These are phyloP conservation scores for Lampris incognitus DNA, from an alignment of 2,113 vertebrate species.

Conservation along the genomic window DNA sequence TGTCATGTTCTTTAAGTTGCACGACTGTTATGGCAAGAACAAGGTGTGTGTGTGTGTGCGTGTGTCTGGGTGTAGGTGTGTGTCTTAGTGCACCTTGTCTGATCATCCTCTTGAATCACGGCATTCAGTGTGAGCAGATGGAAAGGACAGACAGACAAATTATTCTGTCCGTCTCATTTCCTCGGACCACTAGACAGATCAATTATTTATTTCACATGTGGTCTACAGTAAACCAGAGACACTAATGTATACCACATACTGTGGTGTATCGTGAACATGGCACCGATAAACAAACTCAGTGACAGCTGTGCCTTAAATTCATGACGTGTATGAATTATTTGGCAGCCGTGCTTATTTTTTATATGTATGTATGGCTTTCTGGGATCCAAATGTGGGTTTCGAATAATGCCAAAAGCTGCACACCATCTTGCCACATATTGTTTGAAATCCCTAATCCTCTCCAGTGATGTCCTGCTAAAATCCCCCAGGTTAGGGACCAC, in stretches of 20 bases:
- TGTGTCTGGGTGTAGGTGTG: conserved; percentile 7
- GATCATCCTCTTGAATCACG: conserved; percentile 42
- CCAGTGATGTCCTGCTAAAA: conserved; percentile 47
- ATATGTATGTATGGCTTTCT: neutral
- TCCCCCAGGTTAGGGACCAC: conserved; percentile 66
- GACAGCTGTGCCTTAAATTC: neutral
- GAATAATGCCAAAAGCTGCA: conserved; percentile 35
- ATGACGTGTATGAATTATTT: neutral
- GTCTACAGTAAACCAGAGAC: conserved; percentile 27
- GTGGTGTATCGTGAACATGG: conserved; percentile 26
- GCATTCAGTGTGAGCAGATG: conserved; percentile 66
- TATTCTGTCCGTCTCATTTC: conserved; percentile 72
- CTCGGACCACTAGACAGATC: conserved; percentile 74
- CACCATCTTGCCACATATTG: conserved; percentile 67
- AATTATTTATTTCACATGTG: conserved; percentile 81
- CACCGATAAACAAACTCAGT: neutral
- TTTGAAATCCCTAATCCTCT: conserved; percentile 61
- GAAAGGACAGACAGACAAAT: conserved; percentile 74
- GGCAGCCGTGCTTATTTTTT: neutral
- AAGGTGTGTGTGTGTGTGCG: neutral
- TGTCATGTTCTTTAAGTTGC: neutral
- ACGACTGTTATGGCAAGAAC: neutral
- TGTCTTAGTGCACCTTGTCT: conserved; percentile 1
- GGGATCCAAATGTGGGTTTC: neutral
- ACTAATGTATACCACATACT: conserved; percentile 69